Conservation (phyloP, 2,797 vertebrate genomes). For the Ctenopoma kingsleyae region DNA sequence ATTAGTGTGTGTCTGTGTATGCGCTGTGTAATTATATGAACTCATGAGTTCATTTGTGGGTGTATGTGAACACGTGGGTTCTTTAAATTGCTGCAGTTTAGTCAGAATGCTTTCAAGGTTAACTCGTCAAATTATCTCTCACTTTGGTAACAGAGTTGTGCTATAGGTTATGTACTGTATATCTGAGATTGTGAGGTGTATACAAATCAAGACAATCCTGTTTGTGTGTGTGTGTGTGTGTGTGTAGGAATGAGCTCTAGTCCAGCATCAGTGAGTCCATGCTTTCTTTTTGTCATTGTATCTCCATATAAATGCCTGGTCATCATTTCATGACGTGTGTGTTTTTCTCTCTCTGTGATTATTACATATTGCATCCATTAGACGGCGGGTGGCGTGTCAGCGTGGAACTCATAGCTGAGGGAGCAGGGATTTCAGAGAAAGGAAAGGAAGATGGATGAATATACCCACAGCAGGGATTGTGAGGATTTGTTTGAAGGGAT, state of each 20-base stretch:
- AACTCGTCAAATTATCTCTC: conserved; percentile 14
- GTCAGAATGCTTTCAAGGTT: conserved; percentile 12
- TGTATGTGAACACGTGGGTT: not conserved
- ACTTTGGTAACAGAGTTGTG: conserved; percentile 12
- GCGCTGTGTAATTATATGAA: not conserved
- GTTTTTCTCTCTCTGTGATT: conserved; percentile 30
- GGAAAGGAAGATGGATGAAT: conserved; percentile 37
- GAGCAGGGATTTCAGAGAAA: conserved; percentile 19
- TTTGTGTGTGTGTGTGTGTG: not conserved
- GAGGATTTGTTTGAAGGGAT: conserved; percentile 27
- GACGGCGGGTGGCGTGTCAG: conserved; percentile 25
- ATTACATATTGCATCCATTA: conserved; percentile 49
- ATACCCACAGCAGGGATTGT: conserved; percentile 18
- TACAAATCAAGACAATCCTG: conserved; percentile 14
- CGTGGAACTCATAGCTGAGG: conserved; percentile 35
- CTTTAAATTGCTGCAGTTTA: not conserved
- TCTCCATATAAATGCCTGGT: conserved; percentile 59
- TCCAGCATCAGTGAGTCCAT: conserved; percentile 33
- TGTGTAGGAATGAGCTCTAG: conserved; percentile 9
- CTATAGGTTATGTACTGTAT: conserved; percentile 16
- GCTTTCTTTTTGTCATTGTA: conserved; percentile 48
- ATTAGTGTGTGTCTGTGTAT: not conserved
- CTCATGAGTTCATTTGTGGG: not conserved
- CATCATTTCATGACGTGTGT: conserved; percentile 1
- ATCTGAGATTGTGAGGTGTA: conserved; percentile 25